A percentile compares a stretch with the other conserved stretches of the same genome.
These are phyloP conservation scores for Anthonomus grandis DNA, from an alignment of 1,140 invertebrate species.

Conservation along the genomic window DNA sequence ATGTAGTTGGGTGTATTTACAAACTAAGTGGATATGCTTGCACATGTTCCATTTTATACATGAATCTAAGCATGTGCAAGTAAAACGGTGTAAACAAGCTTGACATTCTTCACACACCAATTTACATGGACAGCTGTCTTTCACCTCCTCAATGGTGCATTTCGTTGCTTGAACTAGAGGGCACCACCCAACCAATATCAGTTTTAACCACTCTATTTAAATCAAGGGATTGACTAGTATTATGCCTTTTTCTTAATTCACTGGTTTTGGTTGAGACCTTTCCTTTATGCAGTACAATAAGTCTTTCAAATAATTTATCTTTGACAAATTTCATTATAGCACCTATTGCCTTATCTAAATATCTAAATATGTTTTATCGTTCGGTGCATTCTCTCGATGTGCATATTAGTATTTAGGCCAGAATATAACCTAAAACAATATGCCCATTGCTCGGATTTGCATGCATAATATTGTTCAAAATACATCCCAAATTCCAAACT, in stretches of 20 bases:
- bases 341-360: constrained; percentile 7
- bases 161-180: constrained; percentile 10
- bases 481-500: background rate
- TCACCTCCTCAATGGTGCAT: constrained; percentile 17
- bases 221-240: background rate
- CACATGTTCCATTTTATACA: constrained; percentile 25
- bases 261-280: constrained; percentile 19
- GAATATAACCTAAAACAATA: background rate
- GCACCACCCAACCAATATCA: constrained; percentile 7
- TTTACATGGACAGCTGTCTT: constrained; percentile 13
- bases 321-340: constrained; percentile 13
- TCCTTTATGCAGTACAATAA: constrained; percentile 13
- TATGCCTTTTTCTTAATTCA: constrained; percentile 8
- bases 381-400: constrained; percentile 21
- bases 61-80: constrained; percentile 23
- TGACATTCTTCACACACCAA: constrained; percentile 14
- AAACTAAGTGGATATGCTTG: constrained; percentile 31
- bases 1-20: too few relatives aligned
- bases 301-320: constrained; percentile 18
- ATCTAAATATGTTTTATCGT: constrained; percentile 16
- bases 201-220: background rate
- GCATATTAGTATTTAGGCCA: constrained; percentile 14
- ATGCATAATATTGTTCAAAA: constrained; percentile 7
- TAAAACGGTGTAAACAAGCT: constrained; percentile 26
- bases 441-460: constrained; percentile 10